Percentiles rank a stretch among this genome's conserved stretches.
These are phyloP conservation scores for Pachydiplax longipennis DNA, from an alignment of 2,888 invertebrate genomes.

Conservation along the genomic window DNA sequence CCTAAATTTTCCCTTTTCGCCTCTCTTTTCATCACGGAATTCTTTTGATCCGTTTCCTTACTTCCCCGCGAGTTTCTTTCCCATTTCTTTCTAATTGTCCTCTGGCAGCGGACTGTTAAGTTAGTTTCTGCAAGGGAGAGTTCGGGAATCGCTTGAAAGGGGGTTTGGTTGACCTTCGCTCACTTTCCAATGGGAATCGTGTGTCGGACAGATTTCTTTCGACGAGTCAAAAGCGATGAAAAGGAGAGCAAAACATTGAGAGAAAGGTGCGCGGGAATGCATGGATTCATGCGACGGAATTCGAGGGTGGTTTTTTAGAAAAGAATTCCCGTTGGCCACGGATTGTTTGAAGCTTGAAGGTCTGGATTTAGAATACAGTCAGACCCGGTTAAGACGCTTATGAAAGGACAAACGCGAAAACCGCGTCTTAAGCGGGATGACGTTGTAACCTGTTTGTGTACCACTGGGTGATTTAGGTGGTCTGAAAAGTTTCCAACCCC, in stretches of 20 bases:
- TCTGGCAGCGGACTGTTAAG: neutral
- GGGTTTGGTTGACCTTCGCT: neutral
- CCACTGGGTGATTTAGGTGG: too few relatives aligned
- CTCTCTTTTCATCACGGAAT: neutral
- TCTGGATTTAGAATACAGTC: too few relatives aligned
- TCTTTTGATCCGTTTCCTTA: neutral
- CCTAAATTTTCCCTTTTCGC: neutral
- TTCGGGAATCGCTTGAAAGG: neutral
- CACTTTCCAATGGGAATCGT: neutral
- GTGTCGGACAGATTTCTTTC: neutral
- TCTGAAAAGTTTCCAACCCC: too few relatives aligned
- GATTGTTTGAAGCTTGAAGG: too few relatives aligned
- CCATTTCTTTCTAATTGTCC: neutral
- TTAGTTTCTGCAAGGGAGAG: neutral
- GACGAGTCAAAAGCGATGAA: neutral
- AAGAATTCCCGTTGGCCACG: too few relatives aligned
- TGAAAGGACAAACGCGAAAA: too few relatives aligned
- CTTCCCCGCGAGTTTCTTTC: neutral
- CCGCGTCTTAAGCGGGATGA: too few relatives aligned
- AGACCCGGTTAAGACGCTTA: too few relatives aligned
- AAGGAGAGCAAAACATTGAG: neutral
- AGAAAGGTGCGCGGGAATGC: neutral
- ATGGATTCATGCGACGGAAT: too few relatives aligned
- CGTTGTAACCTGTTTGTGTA: too few relatives aligned
- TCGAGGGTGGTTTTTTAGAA: too few relatives aligned